phyloP scores from a whole-genome alignment of 2,888 invertebrate genomes.

The Nephrotoma flavescens region DNA sequence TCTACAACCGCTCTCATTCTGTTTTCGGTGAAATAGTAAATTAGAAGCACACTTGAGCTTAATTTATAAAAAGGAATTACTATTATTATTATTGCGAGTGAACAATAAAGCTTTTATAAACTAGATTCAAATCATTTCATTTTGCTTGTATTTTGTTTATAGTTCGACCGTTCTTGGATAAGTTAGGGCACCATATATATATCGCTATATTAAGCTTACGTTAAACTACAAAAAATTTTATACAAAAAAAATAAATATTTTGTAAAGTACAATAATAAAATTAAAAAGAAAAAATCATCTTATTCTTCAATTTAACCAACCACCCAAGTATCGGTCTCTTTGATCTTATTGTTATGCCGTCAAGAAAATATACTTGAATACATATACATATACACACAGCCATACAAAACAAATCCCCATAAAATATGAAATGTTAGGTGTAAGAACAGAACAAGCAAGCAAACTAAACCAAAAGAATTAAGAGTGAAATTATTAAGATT shows the following conservation, averaged over 20 bases:
- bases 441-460: neutral
- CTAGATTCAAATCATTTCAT: neutral
- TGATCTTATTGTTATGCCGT: slow-evolving; percentile 11
- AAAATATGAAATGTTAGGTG: neutral
- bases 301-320: slow-evolving; percentile 8
- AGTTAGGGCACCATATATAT: neutral
- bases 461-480: neutral
- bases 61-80: slow-evolving; percentile 4
- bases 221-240: neutral
- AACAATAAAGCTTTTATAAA: neutral
- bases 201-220: neutral
- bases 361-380: neutral
- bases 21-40: neutral
- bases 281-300: neutral
- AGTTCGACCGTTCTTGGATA: neutral
- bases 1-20: neutral
- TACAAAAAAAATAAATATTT: neutral
- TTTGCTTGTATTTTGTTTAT: neutral
- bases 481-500: neutral
- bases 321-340: slow-evolving; percentile 13
- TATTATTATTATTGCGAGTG: neutral
- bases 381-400: neutral
- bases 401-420: neutral
- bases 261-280: neutral
- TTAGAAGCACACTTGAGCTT: slow-evolving; percentile 7